A percentile compares a stretch with the other conserved stretches of the same genome.
phyloP scores from a whole-genome alignment of 92 coral and sea anemone genomes.

The Zoanthus sansibaricus region DNA sequence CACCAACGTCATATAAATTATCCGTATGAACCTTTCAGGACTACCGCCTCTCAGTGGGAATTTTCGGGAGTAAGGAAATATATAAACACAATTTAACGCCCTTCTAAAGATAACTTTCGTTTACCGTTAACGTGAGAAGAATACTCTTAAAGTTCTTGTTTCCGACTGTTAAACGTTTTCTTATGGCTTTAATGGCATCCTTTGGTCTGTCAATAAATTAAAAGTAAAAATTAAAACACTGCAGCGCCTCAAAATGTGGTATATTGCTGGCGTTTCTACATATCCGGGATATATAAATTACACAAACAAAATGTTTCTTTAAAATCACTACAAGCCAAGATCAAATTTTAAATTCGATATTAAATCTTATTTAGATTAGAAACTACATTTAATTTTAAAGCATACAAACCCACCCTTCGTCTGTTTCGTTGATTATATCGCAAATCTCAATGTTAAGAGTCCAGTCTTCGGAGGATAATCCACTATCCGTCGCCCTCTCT shows the following conservation, averaged over 20 bases:
- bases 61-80: neutral
- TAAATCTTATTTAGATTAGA: neutral
- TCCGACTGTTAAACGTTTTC: conserved; percentile 78
- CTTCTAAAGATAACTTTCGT: neutral
- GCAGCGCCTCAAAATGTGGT: neutral
- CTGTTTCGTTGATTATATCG: conserved; percentile 98
- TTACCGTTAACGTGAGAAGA: conserved; percentile 91
- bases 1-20: neutral
- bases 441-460: conserved; percentile 97
- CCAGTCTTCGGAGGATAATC: conserved; percentile 98
- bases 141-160: conserved; percentile 94
- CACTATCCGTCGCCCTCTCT: conserved; percentile 98
- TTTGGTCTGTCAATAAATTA: conserved; percentile 77
- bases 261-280: neutral
- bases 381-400: neutral
- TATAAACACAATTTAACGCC: neutral
- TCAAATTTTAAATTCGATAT: neutral
- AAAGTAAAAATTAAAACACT: conserved; percentile 23
- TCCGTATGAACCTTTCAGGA: neutral
- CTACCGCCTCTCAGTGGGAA: conserved; percentile 18
- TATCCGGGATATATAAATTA: neutral
- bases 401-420: conserved; percentile 86
- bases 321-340: neutral
- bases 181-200: conserved; percentile 94
- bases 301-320: neutral